phyloP scores from a whole-genome alignment of 2,113 vertebrate species.

The Piprites chloris region DNA sequence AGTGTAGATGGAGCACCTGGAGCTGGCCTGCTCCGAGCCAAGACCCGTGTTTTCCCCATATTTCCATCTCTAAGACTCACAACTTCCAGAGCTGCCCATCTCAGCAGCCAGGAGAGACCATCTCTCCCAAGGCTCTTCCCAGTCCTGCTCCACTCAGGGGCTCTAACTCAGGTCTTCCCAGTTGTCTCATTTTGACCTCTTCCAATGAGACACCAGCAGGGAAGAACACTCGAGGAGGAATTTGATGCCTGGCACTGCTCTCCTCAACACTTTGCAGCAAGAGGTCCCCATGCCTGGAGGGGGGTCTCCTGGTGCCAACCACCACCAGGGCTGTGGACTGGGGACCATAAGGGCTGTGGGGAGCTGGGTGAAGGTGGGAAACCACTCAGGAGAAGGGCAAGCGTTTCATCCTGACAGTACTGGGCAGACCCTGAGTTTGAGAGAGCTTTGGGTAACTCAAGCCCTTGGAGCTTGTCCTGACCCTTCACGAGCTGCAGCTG shows the following conservation, averaged over 20 bases:
- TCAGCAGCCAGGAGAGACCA: neutral
- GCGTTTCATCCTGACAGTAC: neutral
- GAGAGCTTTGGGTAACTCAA: neutral
- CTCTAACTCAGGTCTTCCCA: neutral
- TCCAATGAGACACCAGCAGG: neutral
- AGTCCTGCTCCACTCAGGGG: fast-evolving
- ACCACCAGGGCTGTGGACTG: neutral
- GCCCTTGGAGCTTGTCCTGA: neutral
- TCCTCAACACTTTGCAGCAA: neutral
- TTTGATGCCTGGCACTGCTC: neutral
- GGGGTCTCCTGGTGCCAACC: neutral
- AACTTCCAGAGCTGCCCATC: neutral
- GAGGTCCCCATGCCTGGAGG: fast-evolving
- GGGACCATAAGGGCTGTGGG: neutral
- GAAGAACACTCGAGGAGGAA: neutral
- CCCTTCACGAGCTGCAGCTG: fast-evolving
- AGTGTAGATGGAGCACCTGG: neutral
- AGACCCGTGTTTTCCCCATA: neutral
- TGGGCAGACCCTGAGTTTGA: neutral
- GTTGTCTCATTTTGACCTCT: neutral
- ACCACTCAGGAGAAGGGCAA: neutral
- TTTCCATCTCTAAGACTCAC: neutral
- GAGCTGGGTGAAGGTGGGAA: neutral
- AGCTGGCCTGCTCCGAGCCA: neutral
- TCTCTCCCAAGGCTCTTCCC: neutral